phyloP scores from a whole-genome alignment of 2,113 vertebrate species.

The Petroica traversi region DNA sequence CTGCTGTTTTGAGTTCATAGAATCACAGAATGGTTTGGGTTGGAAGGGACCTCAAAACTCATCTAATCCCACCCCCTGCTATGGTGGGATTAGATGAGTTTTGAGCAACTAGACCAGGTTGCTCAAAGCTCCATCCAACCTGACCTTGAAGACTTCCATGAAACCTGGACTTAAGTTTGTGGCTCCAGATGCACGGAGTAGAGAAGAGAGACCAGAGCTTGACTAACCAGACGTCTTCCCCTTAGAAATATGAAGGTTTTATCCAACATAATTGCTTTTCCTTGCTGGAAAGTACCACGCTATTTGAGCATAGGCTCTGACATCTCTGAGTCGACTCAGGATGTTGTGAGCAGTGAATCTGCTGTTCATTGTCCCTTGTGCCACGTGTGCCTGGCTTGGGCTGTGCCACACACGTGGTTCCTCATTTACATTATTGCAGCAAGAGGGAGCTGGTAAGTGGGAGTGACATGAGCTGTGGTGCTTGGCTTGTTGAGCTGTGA shows the following conservation, averaged over 20 bases:
- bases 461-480: neutral
- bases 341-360: neutral
- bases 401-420: neutral
- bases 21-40: neutral
- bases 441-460: slow-evolving; percentile 49
- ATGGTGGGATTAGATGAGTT: no score
- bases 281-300: neutral
- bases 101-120: neutral
- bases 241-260: neutral
- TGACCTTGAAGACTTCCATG: neutral
- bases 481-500: neutral
- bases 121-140: neutral
- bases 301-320: neutral
- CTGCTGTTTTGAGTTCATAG: neutral
- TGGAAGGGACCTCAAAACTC: neutral
- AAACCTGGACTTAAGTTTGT: neutral
- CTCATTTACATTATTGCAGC: slow-evolving; percentile 33
- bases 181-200: neutral
- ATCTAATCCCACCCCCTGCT: neutral
- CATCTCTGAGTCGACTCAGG: neutral
- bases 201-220: neutral
- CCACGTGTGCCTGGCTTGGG: neutral
- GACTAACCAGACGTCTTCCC: neutral
- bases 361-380: neutral
- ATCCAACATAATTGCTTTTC: neutral